Conservation (phyloP, 2,113 vertebrate species). For the Ceratotherium simum region DNA sequence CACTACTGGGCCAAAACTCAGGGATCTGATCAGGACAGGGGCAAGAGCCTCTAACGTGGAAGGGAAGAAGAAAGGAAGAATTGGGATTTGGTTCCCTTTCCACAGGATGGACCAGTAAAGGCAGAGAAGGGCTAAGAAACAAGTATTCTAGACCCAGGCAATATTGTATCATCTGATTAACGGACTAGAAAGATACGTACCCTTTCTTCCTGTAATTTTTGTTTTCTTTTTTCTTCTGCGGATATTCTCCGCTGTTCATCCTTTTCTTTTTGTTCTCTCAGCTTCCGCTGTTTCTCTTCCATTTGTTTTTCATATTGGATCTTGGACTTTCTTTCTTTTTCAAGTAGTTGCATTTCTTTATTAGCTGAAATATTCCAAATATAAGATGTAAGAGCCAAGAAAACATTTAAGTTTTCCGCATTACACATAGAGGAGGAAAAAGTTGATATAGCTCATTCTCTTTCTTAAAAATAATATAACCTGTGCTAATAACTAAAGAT, state of each 20-base stretch:
- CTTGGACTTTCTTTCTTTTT: conserved; percentile 95
- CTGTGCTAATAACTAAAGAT: neutral
- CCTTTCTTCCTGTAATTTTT: conserved; percentile 95
- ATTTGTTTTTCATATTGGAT: conserved; percentile 94
- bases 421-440: conserved; percentile 34
- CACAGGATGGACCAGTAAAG: neutral
- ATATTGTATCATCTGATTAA: neutral
- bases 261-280: conserved; percentile 94
- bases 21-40: neutral
- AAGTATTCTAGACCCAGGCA: neutral
- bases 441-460: neutral
- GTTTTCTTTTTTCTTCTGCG: conserved; percentile 95
- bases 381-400: conserved; percentile 69
- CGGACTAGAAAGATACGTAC: conserved; percentile 79
- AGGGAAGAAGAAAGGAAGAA: neutral
- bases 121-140: neutral
- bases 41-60: neutral
- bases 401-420: conserved; percentile 62
- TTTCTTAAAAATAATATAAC: conserved; percentile 56
- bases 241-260: conserved; percentile 94
- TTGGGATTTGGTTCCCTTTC: neutral
- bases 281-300: conserved; percentile 94
- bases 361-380: conserved; percentile 87
- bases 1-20: neutral
- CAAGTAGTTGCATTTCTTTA: conserved; percentile 93